These are phyloP conservation scores for Archips crataeganus DNA, from an alignment of 2,888 invertebrate genomes.

Conservation along the genomic window DNA sequence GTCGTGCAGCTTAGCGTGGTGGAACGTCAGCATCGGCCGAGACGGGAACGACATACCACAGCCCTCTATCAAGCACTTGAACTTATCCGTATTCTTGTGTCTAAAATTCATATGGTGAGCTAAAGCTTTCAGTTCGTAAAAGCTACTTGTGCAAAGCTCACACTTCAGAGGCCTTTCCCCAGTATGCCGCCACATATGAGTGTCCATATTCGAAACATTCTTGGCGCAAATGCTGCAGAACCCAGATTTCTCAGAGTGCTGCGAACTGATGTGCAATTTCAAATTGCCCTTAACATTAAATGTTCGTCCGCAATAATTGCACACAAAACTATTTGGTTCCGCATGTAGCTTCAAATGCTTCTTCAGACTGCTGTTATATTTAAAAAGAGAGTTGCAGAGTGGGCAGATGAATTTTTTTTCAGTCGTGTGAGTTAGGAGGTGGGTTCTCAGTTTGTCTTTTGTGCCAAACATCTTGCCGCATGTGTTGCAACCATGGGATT, in stretches of 20 bases:
- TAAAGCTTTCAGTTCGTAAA: slow-evolving; percentile 64
- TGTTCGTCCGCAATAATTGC: slow-evolving; percentile 71
- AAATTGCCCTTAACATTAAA: slow-evolving; percentile 81
- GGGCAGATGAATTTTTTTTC: slow-evolving; percentile 67
- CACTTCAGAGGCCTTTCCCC: slow-evolving; percentile 78
- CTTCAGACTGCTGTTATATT: slow-evolving; percentile 79
- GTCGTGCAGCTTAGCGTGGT: slow-evolving; percentile 70
- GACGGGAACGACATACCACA: slow-evolving; percentile 70
- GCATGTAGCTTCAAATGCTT: slow-evolving; percentile 77
- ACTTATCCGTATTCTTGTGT: slow-evolving; percentile 69
- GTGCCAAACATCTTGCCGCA: slow-evolving; percentile 72
- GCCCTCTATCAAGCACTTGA: slow-evolving; percentile 64
- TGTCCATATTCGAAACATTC: slow-evolving; percentile 81
- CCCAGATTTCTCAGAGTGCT: slow-evolving; percentile 84
- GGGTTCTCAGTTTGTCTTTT: slow-evolving; percentile 68
- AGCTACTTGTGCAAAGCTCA: slow-evolving; percentile 69
- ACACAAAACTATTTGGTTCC: slow-evolving; percentile 65
- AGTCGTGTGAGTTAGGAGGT: slow-evolving; percentile 63
- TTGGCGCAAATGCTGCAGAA: slow-evolving; percentile 80
- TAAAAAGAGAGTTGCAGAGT: slow-evolving; percentile 76
- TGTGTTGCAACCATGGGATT: slow-evolving; percentile 60
- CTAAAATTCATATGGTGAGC: slow-evolving; percentile 73
- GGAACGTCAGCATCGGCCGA: slow-evolving; percentile 71
- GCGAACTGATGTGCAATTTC: slow-evolving; percentile 79
- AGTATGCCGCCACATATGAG: slow-evolving; percentile 84